Base-by-base conservation (phyloP, 2,888 invertebrate species). In the Amiota communis region DNA sequence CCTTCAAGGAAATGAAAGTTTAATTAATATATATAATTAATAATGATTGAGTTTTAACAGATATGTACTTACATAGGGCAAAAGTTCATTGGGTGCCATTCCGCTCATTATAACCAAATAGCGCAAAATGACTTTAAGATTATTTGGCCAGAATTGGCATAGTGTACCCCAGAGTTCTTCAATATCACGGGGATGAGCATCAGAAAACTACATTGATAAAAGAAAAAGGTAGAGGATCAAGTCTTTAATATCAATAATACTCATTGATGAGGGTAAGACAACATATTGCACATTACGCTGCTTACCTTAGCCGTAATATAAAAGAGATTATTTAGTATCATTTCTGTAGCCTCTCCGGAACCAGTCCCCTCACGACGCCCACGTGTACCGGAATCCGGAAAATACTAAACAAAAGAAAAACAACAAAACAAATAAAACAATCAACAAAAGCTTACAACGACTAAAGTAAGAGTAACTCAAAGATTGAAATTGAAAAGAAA, bases 291-390 rank as follows among this genome's bases (percentile, higher is more conserved):
- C 51, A 1, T 13, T 51, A n/a, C 6, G 12, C 6, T n/a, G 53
- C 84, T 87, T 91, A 96, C 96, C 94, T 97, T 97, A 4, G 97
- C 96, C 8, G 99, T 99, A 83, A 99, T 96, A 90, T 98, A 99
- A 90, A 99, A 97, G 20, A 99, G 93, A 91, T 99, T 99, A 90
- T 99, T 99, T 77, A 99, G 92, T 68, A 99, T 97, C 97, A 99
- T 98, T 91, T 99, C 99, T 0, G 99, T 99, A n/a, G 99, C 99
- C 90, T 99, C 98, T 0, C 96, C 96, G 0, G 98, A 98, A 61
- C 99, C 99, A 93, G 99, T 98, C 0, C 99, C 99, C 89, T 98
- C 98, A 70, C 96, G 93, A 17, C 96, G 92, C 8, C 92, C 91
- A 72, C 95, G 93, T 57, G 94, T 92, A 1, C 94, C 93, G 92